Percentiles rank a stretch among this genome's conserved stretches.
Evolutionary conservation across 1,140 invertebrate species (phyloP).

Genomic region (Luehdorfia chinensis): DNA sequence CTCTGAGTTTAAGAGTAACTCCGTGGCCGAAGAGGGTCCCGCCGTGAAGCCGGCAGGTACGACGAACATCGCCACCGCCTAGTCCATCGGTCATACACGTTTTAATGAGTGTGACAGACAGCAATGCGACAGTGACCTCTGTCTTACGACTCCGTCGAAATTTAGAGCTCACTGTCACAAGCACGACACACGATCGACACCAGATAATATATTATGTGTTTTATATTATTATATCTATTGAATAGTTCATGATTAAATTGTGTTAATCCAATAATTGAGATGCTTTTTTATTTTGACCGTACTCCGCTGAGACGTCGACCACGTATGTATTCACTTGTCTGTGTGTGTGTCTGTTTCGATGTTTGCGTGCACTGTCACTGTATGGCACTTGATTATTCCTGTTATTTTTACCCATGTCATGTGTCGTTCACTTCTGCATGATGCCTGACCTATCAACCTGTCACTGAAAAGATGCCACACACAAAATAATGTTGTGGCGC

Average conservation of each 20-base stretch:
- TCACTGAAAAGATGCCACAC: too few relatives aligned
- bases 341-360: constrained; percentile 75
- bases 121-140: constrained; percentile 62
- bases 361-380: constrained; percentile 71
- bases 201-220: constrained; percentile 73
- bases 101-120: constrained; percentile 66
- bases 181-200: constrained; percentile 71
- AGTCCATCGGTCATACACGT: constrained; percentile 63
- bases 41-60: constrained; percentile 65
- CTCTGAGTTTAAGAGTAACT: constrained; percentile 72
- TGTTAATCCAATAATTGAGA: constrained; percentile 75
- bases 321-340: constrained; percentile 75
- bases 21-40: constrained; percentile 59
- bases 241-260: constrained; percentile 76
- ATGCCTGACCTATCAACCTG: constrained; percentile 37
- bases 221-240: constrained; percentile 70
- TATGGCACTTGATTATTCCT: constrained; percentile 54
- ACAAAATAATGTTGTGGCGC: background rate
- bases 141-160: constrained; percentile 35
- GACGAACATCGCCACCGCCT: constrained; percentile 63
- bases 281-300: constrained; percentile 77
- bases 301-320: constrained; percentile 73
- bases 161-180: constrained; percentile 64
- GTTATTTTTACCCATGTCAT: constrained; percentile 52
- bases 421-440: constrained; percentile 66